Evolutionary conservation across 2,113 vertebrate species (phyloP).

Genomic region (Amphilophus citrinellus): DNA sequence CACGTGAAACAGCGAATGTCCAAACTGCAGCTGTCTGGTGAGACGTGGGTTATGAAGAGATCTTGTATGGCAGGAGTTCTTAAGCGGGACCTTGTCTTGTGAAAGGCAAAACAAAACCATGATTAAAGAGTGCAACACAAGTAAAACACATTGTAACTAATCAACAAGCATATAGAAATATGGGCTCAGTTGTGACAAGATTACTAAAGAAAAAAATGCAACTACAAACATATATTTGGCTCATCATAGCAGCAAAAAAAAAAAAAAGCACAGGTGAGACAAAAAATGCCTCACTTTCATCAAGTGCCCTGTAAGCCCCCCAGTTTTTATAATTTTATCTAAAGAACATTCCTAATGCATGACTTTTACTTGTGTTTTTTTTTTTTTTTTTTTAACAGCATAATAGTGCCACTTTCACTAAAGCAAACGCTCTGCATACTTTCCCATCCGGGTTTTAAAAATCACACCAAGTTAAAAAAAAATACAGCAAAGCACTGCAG

Average conservation of each 20-base stretch:
- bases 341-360: background rate
- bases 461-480: background rate
- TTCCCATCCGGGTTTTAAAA: background rate
- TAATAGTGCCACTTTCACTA: background rate
- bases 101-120: slow-evolving; percentile 29
- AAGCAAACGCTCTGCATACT: background rate
- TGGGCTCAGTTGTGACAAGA: background rate
- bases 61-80: slow-evolving; percentile 22
- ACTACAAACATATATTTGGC: background rate
- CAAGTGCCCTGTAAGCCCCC: background rate
- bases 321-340: background rate
- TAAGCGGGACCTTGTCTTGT: slow-evolving; percentile 33
- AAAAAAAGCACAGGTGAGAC: background rate
- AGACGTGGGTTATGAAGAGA: slow-evolving; percentile 36
- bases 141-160: background rate
- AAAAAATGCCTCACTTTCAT: too few species aligned
- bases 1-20: slow-evolving; percentile 22
- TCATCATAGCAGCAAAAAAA: background rate
- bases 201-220: too few species aligned
- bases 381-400: background rate
- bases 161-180: background rate
- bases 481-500: background rate
- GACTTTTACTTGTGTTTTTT: background rate
- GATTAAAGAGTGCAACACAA: background rate
- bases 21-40: slow-evolving; percentile 12